Base-by-base conservation (phyloP, 1,140 invertebrate species). In the Philaenus spumarius region DNA sequence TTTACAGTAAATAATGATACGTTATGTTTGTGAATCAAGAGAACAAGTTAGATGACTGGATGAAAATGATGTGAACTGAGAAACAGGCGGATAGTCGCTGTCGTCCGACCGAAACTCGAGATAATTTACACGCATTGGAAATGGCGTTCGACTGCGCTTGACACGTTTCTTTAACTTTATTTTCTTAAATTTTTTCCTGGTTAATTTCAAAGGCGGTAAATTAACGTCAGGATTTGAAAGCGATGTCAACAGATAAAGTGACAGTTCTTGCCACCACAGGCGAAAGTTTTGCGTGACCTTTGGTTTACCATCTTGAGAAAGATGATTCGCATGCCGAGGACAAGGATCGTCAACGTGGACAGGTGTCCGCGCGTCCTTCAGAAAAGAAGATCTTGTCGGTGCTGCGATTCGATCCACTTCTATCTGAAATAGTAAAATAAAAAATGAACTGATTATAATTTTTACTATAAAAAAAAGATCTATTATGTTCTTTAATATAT, bases 361-460 rank as follows among this genome's bases (percentile, higher is more conserved):
- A 53, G 12, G 42, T 52, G 20, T 22, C 11, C 14, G 45, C 53
- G 26, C 63, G 58, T 42, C 60, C 48, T 67, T 67, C 14, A 61
- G 39, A 2, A 76, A 64, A 6, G 74, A 78, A 0, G 79, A 68
- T 42, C 75, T 68, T 1, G 80, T 81, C 9, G 77, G 77, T 1
- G 75, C 72, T n/a, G 72, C 67, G 52, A 81, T 69, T 51, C 78
- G 64, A 26, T 76, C 75, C 24, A 79, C 66, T 34, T 72, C 66
- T 19, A 73, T 61, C 72, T 73, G 40, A 12, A 62, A 62, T 1
- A 24, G 9, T 20, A 20, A 17, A 58, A 30, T 19, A 50, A 53
- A 23, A 50, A 45, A 17, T 35, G n/a, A 9, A 47, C 9, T 30
- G 3, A 30, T 30, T 30, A 30, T 30, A 4, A 30, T 4, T 4